These are phyloP conservation scores for Rhyacichthys aspro DNA, from an alignment of 2,797 vertebrate species.

Conservation along the genomic window DNA sequence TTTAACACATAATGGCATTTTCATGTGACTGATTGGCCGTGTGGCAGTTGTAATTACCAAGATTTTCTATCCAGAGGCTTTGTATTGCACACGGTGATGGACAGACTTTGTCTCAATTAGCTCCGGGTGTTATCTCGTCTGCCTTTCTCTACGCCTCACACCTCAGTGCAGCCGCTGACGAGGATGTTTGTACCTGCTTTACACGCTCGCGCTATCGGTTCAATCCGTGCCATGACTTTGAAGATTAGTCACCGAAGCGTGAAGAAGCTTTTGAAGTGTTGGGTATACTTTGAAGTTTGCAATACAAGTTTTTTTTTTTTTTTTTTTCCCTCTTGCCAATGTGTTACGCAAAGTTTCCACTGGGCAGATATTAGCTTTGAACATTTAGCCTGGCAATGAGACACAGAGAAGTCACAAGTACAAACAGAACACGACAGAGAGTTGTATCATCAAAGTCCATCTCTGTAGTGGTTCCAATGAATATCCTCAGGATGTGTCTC, in stretches of 20 bases:
- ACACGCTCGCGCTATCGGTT: constrained; percentile 59
- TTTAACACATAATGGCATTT: constrained; percentile 57
- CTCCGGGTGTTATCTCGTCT: constrained; percentile 60
- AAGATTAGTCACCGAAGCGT: constrained; percentile 66
- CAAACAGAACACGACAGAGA: constrained; percentile 55
- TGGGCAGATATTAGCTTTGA: constrained; percentile 51
- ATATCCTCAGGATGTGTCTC: constrained; percentile 16
- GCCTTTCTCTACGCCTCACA: constrained; percentile 56
- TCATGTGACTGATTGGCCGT: constrained; percentile 67
- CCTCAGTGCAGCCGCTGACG: constrained; percentile 45
- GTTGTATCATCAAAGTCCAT: constrained; percentile 66
- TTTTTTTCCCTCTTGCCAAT: constrained; percentile 25
- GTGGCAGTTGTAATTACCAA: constrained; percentile 70
- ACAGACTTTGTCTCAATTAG: constrained; percentile 79
- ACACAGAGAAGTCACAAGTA: constrained; percentile 31
- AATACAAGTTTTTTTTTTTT: constrained; percentile 3
- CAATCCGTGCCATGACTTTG: constrained; percentile 69
- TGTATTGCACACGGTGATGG: constrained; percentile 51
- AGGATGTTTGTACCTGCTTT: constrained; percentile 66
- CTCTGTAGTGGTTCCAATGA: constrained; percentile 36
- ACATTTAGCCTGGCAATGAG: constrained; percentile 51
- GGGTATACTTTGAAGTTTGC: constrained; percentile 67
- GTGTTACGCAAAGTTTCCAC: constrained; percentile 51
- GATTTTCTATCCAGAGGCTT: constrained; percentile 59
- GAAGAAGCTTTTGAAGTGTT: constrained; percentile 70